phyloP scores from a whole-genome alignment of 2,888 invertebrate genomes.

The Drosophila parthenogenetica region DNA sequence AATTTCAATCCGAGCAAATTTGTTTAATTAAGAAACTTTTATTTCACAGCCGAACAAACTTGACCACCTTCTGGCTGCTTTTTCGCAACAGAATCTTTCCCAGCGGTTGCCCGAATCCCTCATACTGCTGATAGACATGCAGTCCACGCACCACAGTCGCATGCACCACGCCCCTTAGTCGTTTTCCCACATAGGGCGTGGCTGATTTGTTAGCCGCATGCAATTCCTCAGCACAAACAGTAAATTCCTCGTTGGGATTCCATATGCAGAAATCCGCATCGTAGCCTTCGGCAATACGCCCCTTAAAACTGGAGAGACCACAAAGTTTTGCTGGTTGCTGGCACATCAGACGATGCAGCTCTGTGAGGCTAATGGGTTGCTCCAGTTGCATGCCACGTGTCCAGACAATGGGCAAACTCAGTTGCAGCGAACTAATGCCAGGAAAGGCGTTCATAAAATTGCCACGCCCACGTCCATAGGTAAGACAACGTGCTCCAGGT shows the following conservation, averaged over 20 bases:
- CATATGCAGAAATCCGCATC: slow-evolving; percentile 91
- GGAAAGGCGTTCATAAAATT: slow-evolving; percentile 90
- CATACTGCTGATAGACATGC: slow-evolving; percentile 86
- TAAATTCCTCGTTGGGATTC: slow-evolving; percentile 88
- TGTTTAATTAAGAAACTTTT: slow-evolving; percentile 15
- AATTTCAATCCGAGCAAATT: slow-evolving; percentile 1
- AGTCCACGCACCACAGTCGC: slow-evolving; percentile 89
- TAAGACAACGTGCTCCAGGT: slow-evolving; percentile 87
- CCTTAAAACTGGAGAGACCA: slow-evolving; percentile 88
- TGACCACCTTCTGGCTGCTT: slow-evolving; percentile 82
- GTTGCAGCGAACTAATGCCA: slow-evolving; percentile 90
- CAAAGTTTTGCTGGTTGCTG: slow-evolving; percentile 88
- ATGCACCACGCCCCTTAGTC: slow-evolving; percentile 88
- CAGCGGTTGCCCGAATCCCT: slow-evolving; percentile 84
- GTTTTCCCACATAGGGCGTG: slow-evolving; percentile 88
- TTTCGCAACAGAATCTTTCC: slow-evolving; percentile 83
- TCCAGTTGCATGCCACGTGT: slow-evolving; percentile 85
- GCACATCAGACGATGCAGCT: slow-evolving; percentile 88
- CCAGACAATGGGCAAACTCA: slow-evolving; percentile 90
- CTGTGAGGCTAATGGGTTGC: slow-evolving; percentile 80
- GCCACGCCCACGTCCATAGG: slow-evolving; percentile 85
- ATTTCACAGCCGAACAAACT: slow-evolving; percentile 79
- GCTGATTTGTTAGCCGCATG: slow-evolving; percentile 89
- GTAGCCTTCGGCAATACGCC: slow-evolving; percentile 87
- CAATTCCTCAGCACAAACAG: slow-evolving; percentile 87